phyloP scores from a whole-genome alignment of 2,113 vertebrate genomes.

The Gymnarchus niloticus region DNA sequence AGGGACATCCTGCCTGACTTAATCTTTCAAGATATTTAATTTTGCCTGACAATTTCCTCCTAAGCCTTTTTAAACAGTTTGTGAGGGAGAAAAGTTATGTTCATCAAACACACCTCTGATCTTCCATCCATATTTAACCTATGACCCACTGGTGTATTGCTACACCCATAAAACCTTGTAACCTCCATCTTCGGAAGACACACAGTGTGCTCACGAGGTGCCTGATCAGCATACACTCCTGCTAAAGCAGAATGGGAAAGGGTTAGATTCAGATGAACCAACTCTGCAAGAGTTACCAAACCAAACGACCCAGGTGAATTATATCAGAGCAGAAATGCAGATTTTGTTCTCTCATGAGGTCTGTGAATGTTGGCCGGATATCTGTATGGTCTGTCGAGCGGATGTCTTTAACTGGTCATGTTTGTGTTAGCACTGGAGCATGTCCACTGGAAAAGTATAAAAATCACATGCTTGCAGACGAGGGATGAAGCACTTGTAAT shows the following conservation, averaged over 20 bases:
- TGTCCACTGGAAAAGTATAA: background rate
- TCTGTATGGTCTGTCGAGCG: background rate
- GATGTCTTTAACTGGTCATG: background rate
- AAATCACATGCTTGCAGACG: background rate
- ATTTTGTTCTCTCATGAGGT: background rate
- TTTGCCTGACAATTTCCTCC: background rate
- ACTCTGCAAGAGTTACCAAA: background rate
- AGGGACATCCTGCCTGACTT: background rate
- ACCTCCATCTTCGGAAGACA: background rate
- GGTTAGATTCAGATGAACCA: background rate
- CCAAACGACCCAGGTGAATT: background rate
- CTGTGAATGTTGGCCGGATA: background rate
- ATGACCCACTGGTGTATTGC: background rate
- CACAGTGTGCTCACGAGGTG: background rate
- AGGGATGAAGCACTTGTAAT: background rate
- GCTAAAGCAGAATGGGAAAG: background rate
- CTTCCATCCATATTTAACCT: background rate
- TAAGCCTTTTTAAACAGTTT: background rate
- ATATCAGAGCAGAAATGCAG: background rate
- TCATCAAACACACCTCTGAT: background rate
- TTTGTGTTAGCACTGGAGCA: background rate
- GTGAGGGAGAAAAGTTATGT: background rate
- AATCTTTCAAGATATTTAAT: background rate
- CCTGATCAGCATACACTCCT: background rate
- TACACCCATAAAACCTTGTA: background rate